Conservation (phyloP, 2,113 vertebrate genomes). For the Riparia riparia region DNA sequence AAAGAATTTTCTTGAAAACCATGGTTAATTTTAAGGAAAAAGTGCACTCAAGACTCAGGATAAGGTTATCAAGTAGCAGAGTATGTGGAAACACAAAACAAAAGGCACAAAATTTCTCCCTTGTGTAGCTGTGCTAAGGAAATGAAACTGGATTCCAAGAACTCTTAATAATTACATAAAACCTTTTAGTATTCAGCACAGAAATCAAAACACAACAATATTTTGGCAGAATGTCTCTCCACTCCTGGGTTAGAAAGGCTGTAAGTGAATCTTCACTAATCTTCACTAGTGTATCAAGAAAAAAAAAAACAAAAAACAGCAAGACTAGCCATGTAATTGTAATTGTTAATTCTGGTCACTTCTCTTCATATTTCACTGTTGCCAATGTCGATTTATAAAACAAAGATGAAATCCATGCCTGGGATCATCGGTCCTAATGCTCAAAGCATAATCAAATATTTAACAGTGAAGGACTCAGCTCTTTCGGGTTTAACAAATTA, state of each 20-base stretch:
- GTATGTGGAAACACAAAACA: not conserved
- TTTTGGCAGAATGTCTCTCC: not conserved
- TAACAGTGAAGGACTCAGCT: not conserved
- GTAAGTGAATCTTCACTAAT: not conserved
- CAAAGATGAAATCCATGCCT: slow-evolving; percentile 12
- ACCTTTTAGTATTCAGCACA: not conserved
- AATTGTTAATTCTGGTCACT: not conserved
- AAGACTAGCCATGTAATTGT: not conserved
- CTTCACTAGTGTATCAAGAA: not conserved
- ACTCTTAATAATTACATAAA: not conserved
- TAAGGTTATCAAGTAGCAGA: not conserved
- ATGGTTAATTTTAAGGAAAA: not conserved
- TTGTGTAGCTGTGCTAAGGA: not conserved
- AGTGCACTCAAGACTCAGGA: not conserved
- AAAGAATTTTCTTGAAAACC: not conserved
- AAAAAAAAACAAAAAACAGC: too few species aligned
- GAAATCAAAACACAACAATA: not conserved
- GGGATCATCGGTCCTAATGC: not conserved
- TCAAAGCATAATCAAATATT: slow-evolving; percentile 8
- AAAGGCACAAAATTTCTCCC: not conserved
- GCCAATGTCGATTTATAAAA: not conserved
- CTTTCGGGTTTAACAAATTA: not conserved
- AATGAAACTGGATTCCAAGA: not conserved
- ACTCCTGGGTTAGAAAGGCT: not conserved
- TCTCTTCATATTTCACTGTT: not conserved